Evolutionary conservation across 2,888 invertebrate genomes (phyloP).

Genomic region (Tolmerus cingulatus): DNA sequence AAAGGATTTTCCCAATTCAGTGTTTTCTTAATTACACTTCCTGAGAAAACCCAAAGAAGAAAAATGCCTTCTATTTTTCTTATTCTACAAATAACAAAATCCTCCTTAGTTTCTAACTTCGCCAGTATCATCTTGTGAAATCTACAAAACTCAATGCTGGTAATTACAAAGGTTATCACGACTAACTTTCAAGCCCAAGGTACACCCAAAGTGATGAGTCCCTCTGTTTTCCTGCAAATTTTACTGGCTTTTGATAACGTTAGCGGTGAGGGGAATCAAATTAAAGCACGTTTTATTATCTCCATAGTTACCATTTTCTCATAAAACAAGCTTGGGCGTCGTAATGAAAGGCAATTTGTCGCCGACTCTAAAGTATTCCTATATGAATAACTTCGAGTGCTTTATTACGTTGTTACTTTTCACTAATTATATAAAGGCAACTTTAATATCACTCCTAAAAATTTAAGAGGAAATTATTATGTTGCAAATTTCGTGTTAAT

Average conservation of each 20-base stretch:
- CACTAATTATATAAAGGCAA: background rate
- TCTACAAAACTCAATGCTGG: background rate
- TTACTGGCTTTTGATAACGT: background rate
- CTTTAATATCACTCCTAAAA: background rate
- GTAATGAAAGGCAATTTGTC: background rate
- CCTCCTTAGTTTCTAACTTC: background rate
- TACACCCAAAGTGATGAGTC: background rate
- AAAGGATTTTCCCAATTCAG: background rate
- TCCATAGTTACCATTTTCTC: background rate
- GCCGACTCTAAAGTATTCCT: background rate
- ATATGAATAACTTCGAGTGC: background rate
- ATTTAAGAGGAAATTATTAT: background rate
- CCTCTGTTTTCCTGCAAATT: background rate
- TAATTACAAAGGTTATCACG: background rate
- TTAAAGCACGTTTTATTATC: background rate
- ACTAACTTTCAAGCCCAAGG: background rate
- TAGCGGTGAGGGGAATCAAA: background rate
- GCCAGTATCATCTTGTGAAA: background rate
- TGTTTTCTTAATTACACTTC: background rate
- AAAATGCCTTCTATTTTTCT: background rate
- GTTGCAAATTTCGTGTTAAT: background rate
- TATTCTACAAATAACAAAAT: background rate
- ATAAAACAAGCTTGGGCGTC: background rate
- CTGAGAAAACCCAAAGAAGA: background rate
- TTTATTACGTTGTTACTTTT: background rate